These are phyloP conservation scores for Calephelis perditalis DNA, from an alignment of 2,888 invertebrate species.

Conservation along the genomic window DNA sequence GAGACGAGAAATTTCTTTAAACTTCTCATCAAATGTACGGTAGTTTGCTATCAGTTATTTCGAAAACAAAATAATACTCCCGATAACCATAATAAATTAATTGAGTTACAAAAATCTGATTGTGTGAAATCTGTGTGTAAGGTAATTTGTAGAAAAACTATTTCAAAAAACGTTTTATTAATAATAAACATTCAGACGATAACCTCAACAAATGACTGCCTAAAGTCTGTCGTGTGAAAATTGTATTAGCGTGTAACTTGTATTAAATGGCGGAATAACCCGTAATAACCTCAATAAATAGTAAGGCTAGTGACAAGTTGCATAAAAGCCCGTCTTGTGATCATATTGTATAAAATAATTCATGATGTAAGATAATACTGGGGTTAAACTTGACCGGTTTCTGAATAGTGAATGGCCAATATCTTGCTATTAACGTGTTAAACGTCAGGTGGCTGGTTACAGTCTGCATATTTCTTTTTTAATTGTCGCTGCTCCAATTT, in stretches of 20 bases:
- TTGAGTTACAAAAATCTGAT: too few relatives aligned
- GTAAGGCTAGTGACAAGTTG: slow-evolving; percentile 31
- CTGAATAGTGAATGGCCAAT: slow-evolving; percentile 41
- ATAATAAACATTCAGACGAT: too few relatives aligned
- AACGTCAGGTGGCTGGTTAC: slow-evolving; percentile 49
- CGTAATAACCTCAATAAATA: slow-evolving; percentile 20
- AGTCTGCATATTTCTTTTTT: slow-evolving; percentile 46
- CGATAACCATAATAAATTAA: too few relatives aligned
- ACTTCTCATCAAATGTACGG: too few relatives aligned
- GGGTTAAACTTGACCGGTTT: slow-evolving; percentile 48
- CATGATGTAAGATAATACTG: slow-evolving; percentile 56
- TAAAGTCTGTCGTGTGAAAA: neutral
- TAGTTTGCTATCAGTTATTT: too few relatives aligned
- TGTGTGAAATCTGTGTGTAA: too few relatives aligned
- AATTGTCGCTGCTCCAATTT: slow-evolving; percentile 37
- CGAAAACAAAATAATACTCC: too few relatives aligned
- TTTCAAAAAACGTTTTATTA: too few relatives aligned
- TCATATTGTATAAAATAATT: slow-evolving; percentile 44
- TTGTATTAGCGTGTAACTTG: neutral
- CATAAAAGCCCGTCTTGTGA: slow-evolving; percentile 34
- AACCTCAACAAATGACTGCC: too few relatives aligned
- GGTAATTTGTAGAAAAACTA: too few relatives aligned
- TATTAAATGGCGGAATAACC: slow-evolving; percentile 11
- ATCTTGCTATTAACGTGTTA: slow-evolving; percentile 45
- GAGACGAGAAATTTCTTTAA: too few relatives aligned